phyloP scores from a whole-genome alignment of 2,797 vertebrate species.

The Peromyscus attwateri region DNA sequence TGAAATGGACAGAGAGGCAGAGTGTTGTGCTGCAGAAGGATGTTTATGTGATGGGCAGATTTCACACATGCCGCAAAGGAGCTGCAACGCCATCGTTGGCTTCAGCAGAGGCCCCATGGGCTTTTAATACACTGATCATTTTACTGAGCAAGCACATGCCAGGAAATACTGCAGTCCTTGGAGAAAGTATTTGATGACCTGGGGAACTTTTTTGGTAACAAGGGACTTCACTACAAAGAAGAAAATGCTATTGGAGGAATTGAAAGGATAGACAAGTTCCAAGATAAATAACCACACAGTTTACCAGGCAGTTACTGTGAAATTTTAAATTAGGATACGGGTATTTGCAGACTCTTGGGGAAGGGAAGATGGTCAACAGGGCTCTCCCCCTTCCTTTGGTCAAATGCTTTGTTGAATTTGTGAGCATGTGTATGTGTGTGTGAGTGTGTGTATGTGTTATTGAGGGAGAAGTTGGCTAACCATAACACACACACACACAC shows the following conservation, averaged over 20 bases:
- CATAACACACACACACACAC: neutral
- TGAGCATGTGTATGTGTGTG: neutral
- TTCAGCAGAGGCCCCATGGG: constrained; percentile 36
- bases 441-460: neutral
- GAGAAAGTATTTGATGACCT: constrained; percentile 59
- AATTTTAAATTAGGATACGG: neutral
- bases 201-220: constrained; percentile 7
- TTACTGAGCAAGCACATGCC: constrained; percentile 69
- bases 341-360: neutral
- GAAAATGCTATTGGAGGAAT: neutral
- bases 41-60: constrained; percentile 69
- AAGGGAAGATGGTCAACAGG: neutral
- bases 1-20: constrained; percentile 44
- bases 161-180: constrained; percentile 43
- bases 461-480: neutral
- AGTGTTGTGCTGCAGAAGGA: constrained; percentile 69
- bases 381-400: neutral
- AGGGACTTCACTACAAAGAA: constrained; percentile 30
- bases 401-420: neutral
- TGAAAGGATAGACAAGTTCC: neutral
- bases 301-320: neutral
- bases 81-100: constrained; percentile 55
- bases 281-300: neutral
- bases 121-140: constrained; percentile 69
- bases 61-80: constrained; percentile 72